Evolutionary conservation across 2,113 vertebrate genomes (phyloP).

Genomic region (Pterocles gutturalis): DNA sequence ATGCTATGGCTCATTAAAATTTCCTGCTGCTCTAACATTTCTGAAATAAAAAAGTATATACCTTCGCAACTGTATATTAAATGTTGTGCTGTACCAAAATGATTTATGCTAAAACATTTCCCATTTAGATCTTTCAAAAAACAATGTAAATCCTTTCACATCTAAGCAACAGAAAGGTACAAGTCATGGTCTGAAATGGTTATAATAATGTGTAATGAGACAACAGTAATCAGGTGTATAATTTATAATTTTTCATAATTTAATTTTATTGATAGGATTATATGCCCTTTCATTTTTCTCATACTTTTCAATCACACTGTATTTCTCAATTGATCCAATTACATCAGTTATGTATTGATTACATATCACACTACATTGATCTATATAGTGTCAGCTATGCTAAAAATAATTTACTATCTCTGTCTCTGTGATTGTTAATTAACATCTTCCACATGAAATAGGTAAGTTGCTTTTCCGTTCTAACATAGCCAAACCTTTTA

Average conservation of each 20-base stretch:
- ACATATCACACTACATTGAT: too few relatives aligned
- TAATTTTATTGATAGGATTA: not conserved
- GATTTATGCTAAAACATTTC: not conserved
- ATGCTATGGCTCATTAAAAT: constrained; percentile 17
- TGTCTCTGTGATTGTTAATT: not conserved
- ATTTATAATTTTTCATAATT: not conserved
- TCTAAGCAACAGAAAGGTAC: not conserved
- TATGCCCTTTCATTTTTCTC: not conserved
- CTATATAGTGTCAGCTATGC: not conserved
- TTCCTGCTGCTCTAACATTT: not conserved
- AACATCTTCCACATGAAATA: not conserved
- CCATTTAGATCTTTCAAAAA: not conserved
- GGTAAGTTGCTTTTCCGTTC: not conserved
- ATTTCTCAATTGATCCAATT: not conserved
- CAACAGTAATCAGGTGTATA: not conserved
- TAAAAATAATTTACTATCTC: not conserved
- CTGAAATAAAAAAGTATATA: not conserved
- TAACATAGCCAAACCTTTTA: not conserved
- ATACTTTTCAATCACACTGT: not conserved
- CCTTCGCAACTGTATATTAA: not conserved
- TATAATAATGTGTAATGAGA: not conserved
- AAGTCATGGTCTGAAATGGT: not conserved
- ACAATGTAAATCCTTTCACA: not conserved
- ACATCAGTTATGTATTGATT: too few relatives aligned
- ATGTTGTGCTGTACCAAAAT: not conserved